Evolutionary conservation across 2,888 invertebrate genomes (phyloP), one percentile per base, ranked within the genome.

Genomic region (Netelia virgata): DNA sequence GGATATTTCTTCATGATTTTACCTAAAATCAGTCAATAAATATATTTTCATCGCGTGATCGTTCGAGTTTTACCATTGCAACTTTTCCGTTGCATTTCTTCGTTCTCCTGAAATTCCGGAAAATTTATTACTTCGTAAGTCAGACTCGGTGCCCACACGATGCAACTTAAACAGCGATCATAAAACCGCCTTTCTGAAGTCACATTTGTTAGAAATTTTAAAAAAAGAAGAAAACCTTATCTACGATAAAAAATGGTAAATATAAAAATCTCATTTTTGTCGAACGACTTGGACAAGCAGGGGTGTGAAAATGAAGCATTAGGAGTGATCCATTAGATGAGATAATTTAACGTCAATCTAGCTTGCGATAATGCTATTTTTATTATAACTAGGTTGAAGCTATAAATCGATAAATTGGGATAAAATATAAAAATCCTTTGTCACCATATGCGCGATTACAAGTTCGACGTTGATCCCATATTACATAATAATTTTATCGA

Each of bases 301-400:
- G n/a, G 50, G 14, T 0, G 10, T 9, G 50, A 18, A 28, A 43
- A 28, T 43, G 28, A 1, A 28, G 3, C 2, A 16, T n/a, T 57
- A 11, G 18, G 41, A 28, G 47, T 11, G 20, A 74, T 41, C 74
- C 63, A 64, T 74, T 53, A 41, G 20, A 53, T 3, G 74, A 47
- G 53, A 74, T 53, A 53, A 74, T 63, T 64, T n/a, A 64, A 20
- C 41, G 64, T 64, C 55, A 59, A 47, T 20, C 64, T 14, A 20
- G n/a, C 43, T 16, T 9, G 23, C 47, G 64, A 66, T 79, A 36
- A n/a, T 8, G 18, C 11, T 3, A 16, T 76, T 43, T 50, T 69
- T 50, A 9, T 69, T 20, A 14, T 47, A 10, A 47, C 11, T 11
- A 47, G 14, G 14, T 47, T 14, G 47, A 47, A 47, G 2, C 1